phyloP scores from a whole-genome alignment of 2,797 vertebrate species.

The Dipus sagitta region DNA sequence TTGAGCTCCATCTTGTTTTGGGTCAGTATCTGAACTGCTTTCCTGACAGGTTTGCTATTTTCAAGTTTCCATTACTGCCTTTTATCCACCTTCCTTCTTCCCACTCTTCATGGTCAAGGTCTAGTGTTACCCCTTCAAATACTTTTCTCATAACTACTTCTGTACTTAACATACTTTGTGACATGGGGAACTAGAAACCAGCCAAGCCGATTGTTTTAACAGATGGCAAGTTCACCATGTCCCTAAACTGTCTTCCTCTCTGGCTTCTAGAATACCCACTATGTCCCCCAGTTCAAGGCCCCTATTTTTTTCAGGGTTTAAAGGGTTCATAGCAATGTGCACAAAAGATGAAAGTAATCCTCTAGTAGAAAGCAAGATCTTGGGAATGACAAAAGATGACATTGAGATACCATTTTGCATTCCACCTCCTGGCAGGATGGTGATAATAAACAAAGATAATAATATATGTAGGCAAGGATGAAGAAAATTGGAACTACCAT shows the following conservation, averaged over 20 bases:
- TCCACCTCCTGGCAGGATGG: background rate
- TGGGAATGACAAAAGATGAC: background rate
- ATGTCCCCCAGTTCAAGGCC: background rate
- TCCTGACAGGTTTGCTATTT: background rate
- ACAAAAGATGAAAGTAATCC: background rate
- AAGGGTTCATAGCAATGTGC: background rate
- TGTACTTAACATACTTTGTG: background rate
- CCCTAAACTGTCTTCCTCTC: slow-evolving; percentile 41
- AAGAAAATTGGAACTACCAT: slow-evolving; percentile 21
- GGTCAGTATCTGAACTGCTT: background rate
- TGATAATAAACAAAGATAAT: background rate
- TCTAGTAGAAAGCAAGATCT: background rate
- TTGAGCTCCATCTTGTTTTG: slow-evolving; percentile 23
- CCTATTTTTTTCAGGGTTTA: background rate
- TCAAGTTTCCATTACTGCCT: background rate
- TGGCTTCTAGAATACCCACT: background rate
- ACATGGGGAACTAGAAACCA: background rate
- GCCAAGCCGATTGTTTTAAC: slow-evolving; percentile 10
- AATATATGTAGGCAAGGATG: background rate
- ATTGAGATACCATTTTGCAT: background rate
- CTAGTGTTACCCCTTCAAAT: background rate
- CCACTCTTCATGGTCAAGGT: background rate
- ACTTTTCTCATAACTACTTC: background rate
- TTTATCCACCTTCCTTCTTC: background rate
- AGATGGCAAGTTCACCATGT: background rate